phyloP scores from a whole-genome alignment of 2,797 vertebrate species.

The Hybognathus amarus region DNA sequence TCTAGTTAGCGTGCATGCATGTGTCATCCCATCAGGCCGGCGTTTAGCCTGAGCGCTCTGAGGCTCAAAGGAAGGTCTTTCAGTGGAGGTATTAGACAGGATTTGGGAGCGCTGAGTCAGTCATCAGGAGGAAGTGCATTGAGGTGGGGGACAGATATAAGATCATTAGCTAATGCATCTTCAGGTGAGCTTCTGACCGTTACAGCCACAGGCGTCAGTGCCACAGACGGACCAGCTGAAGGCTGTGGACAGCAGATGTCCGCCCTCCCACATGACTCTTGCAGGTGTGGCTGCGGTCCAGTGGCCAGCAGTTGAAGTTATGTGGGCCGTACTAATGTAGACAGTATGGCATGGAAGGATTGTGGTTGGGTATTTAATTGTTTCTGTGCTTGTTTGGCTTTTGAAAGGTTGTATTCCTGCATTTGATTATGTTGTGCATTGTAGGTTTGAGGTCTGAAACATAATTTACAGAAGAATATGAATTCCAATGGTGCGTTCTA shows the following conservation, averaged over 20 bases:
- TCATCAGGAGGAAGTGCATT: constrained; percentile 43
- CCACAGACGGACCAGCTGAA: constrained; percentile 3
- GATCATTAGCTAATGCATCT: constrained; percentile 61
- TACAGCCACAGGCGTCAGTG: constrained; percentile 37
- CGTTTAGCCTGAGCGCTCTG: constrained; percentile 18
- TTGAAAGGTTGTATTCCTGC: neutral
- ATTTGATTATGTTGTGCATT: neutral
- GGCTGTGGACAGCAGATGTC: neutral
- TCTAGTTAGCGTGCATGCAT: neutral
- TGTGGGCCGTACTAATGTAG: neutral
- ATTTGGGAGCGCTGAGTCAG: constrained; percentile 50
- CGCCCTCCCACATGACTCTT: neutral
- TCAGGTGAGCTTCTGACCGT: constrained; percentile 55
- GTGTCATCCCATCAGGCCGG: neutral
- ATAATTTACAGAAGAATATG: neutral
- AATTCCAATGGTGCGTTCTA: neutral
- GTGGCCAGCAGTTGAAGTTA: neutral
- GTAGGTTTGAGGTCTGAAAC: neutral
- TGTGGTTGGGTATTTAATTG: constrained; percentile 4
- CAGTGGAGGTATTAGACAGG: constrained; percentile 38
- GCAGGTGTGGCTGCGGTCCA: neutral
- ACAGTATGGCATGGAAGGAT: constrained; percentile 17
- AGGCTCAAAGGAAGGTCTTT: constrained; percentile 24
- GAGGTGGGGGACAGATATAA: constrained; percentile 52
- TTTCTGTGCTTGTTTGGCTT: neutral